phyloP scores from a whole-genome alignment of 2,113 vertebrate species.

The Prionailurus bengalensis region DNA sequence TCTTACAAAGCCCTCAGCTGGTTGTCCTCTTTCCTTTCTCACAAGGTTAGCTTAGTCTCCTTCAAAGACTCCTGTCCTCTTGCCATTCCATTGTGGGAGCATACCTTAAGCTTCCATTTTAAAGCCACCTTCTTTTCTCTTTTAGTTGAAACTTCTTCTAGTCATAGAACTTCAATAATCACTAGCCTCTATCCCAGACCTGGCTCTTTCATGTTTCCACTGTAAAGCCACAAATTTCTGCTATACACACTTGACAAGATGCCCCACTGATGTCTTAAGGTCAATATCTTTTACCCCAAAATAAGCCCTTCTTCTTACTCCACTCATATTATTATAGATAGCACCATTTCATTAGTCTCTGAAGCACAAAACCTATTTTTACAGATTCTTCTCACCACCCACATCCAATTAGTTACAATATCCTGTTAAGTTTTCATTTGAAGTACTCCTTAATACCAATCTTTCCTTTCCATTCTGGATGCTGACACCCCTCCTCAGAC shows the following conservation, averaged over 20 bases:
- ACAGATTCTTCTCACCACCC: not conserved
- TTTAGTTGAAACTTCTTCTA: conserved; percentile 8
- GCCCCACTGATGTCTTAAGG: not conserved
- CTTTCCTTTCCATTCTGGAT: not conserved
- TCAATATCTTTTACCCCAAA: not conserved
- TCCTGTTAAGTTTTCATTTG: not conserved
- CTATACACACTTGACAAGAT: not conserved
- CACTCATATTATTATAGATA: not conserved
- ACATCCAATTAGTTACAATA: not conserved
- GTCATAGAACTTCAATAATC: not conserved
- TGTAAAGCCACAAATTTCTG: conserved; percentile 18
- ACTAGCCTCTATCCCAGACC: not conserved
- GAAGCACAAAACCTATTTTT: not conserved
- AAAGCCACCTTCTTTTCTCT: not conserved
- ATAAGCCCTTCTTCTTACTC: not conserved
- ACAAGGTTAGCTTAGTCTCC: not conserved
- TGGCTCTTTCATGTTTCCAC: not conserved
- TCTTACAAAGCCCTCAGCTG: not conserved
- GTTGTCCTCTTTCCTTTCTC: not conserved
- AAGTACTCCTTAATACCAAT: not conserved
- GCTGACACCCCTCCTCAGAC: not conserved
- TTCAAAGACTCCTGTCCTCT: not conserved
- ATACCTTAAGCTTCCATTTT: not conserved
- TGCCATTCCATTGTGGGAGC: not conserved
- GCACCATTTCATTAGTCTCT: not conserved